Percentiles rank a stretch among this genome's conserved stretches.
These are phyloP conservation scores for Andrena dorsata DNA, from an alignment of 2,888 invertebrate species.

Conservation along the genomic window DNA sequence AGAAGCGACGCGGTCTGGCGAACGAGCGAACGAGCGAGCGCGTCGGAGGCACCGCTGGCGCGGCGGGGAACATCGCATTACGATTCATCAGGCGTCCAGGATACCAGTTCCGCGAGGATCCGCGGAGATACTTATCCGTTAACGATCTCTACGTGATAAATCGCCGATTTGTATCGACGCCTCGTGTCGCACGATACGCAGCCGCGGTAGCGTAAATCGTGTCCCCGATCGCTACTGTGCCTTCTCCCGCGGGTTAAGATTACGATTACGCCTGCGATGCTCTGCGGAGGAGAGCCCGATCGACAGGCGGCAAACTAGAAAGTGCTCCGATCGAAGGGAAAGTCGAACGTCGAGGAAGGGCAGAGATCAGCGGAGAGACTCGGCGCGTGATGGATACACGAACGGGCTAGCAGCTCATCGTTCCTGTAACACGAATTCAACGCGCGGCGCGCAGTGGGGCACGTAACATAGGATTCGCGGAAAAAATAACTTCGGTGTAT, in stretches of 20 bases:
- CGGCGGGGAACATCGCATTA: slow-evolving; percentile 64
- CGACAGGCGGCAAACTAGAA: neutral
- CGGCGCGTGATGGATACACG: slow-evolving; percentile 21
- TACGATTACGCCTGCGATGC: slow-evolving; percentile 21
- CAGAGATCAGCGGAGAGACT: neutral
- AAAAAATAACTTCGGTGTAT: too few species aligned
- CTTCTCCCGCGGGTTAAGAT: neutral
- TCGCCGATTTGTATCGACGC: slow-evolving; percentile 72
- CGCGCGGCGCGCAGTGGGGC: too few species aligned
- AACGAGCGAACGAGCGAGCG: slow-evolving; percentile 5
- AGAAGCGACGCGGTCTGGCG: slow-evolving; percentile 43
- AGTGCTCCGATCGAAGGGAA: slow-evolving; percentile 19
- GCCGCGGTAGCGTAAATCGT: slow-evolving; percentile 27
- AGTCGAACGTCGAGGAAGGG: slow-evolving; percentile 9
- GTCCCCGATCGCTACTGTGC: neutral
- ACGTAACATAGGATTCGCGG: too few species aligned
- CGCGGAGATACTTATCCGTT: slow-evolving; percentile 59
- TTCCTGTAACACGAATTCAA: slow-evolving; percentile 16
- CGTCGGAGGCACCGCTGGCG: slow-evolving; percentile 39
- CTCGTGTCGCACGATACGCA: slow-evolving; percentile 32
- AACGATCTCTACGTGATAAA: slow-evolving; percentile 73
- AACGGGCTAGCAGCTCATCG: slow-evolving; percentile 28
- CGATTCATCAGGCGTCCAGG: slow-evolving; percentile 70
- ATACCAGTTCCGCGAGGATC: slow-evolving; percentile 70
- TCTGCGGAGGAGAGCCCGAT: neutral